Evolutionary conservation across 2,113 vertebrate genomes (phyloP), one percentile per base, ranked within the genome.

Genomic region (Gopherus flavomarginatus): DNA sequence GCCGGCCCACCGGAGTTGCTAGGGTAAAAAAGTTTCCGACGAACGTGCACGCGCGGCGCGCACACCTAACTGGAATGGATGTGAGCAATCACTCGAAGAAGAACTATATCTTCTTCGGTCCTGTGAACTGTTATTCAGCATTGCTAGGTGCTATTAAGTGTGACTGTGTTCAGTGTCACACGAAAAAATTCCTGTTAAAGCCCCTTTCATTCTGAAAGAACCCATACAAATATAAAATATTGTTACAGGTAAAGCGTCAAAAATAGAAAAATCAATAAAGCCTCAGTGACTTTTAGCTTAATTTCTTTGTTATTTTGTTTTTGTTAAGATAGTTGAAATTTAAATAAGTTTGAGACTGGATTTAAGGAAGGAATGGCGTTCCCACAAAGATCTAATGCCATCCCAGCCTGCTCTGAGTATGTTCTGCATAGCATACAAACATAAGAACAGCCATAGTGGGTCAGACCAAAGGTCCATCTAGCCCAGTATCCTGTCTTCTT

Each of bases 341-440:
- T 50, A 84, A 65, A 21, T 26, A 50, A 21, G 31, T n/a, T 59
- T 50, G 6, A 29, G 47, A 50, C 44, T n/a, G 13, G 21, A 29
- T 42, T 29, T 53, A 22, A 78, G 38, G 1, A 88, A 26, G 10
- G 69, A 75, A 38, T 42, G 86, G 50, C 1, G 1, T 5, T 44
- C n/a, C 4, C 50, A 81, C 24, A 21, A 5, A 3, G 53, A 4
- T 31, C 22, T 29, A 83, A 59, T n/a, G 85, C 52, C 35, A n/a
- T 11, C 19, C 4, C 13, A 9, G 21, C 22, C 31, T 9, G 4
- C 16, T 21, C 5, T 0, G 31, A 72, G 21, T 1, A 2, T 6
- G 5, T 26, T 21, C 47, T 2, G 11, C 26, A 3, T 52, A 54
- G 22, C 53, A 54, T 54, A 54, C 53, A 22, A 62, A 31, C 27